Conservation (phyloP, 2,797 vertebrate genomes). For the Etheostoma nigrum region DNA sequence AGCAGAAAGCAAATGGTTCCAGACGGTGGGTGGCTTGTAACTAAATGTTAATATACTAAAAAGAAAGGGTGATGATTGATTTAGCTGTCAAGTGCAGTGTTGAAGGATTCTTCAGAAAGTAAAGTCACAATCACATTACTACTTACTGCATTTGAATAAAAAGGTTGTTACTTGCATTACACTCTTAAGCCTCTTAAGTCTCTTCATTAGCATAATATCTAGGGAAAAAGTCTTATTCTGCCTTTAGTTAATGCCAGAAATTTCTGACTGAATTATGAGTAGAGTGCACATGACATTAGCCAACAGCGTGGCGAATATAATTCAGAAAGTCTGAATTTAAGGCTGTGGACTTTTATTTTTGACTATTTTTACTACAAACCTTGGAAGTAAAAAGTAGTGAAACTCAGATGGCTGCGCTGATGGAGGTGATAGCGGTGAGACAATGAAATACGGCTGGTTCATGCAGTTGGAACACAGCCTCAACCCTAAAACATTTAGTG, state of each 20-base stretch:
- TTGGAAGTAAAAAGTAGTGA: slow-evolving; percentile 22
- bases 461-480: no score
- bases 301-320: slow-evolving; percentile 42
- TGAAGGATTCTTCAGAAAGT: slow-evolving; percentile 7
- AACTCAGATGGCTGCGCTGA: slow-evolving; percentile 17
- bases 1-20: slow-evolving; percentile 33
- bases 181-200: slow-evolving; percentile 34
- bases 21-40: slow-evolving; percentile 38
- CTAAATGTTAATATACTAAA: slow-evolving; percentile 23
- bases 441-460: slow-evolving; percentile 13
- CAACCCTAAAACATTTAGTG: no score
- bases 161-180: slow-evolving; percentile 30
- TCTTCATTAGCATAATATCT: slow-evolving; percentile 24
- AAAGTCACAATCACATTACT: slow-evolving; percentile 10
- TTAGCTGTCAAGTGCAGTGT: background rate
- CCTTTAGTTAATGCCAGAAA: slow-evolving; percentile 31
- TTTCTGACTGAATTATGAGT: slow-evolving; percentile 34
- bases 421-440: slow-evolving; percentile 14
- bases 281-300: slow-evolving; percentile 9
- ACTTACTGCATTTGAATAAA: slow-evolving; percentile 5
- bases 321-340: slow-evolving; percentile 34
- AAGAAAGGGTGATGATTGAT: background rate
- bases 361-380: slow-evolving; percentile 38
- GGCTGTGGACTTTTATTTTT: slow-evolving; percentile 12
- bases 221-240: slow-evolving; percentile 19